Conservation (phyloP, 2,888 invertebrate species). For the Sphecodes monilicornis region DNA sequence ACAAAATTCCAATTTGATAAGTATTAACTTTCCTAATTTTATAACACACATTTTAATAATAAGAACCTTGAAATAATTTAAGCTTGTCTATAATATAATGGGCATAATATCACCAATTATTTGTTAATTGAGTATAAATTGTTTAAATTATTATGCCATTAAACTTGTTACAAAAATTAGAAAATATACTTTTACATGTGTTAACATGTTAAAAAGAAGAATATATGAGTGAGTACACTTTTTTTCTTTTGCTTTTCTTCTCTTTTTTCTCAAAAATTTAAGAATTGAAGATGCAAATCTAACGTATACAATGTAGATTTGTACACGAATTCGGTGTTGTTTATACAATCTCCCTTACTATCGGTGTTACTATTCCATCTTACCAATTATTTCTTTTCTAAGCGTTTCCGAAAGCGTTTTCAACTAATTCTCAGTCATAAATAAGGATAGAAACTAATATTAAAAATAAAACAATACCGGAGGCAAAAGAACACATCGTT, state of each 20-base stretch:
- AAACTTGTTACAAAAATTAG: constrained; percentile 41
- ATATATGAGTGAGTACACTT: constrained; percentile 25
- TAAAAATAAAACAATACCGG: constrained; percentile 24
- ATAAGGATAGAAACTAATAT: constrained; percentile 12
- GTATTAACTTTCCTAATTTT: constrained; percentile 29
- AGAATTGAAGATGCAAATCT: constrained; percentile 47
- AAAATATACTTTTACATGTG: constrained; percentile 34
- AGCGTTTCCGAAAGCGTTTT: background rate
- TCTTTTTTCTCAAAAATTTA: constrained; percentile 23
- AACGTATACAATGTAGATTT: constrained; percentile 53
- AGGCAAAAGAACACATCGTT: constrained; percentile 1
- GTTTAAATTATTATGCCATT: constrained; percentile 29
- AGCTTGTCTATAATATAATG: constrained; percentile 19
- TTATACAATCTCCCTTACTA: constrained; percentile 56
- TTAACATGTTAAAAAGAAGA: constrained; percentile 27
- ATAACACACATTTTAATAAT: constrained; percentile 30
- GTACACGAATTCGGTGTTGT: constrained; percentile 55
- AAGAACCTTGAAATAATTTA: constrained; percentile 45
- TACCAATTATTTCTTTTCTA: constrained; percentile 59
- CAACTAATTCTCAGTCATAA: background rate
- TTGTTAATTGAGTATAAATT: constrained; percentile 26
- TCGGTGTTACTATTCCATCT: constrained; percentile 55
- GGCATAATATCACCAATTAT: constrained; percentile 23
- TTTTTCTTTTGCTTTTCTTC: constrained; percentile 6
- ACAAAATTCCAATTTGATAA: constrained; percentile 20